A percentile compares a stretch with the other conserved stretches of the same genome.
Evolutionary conservation across 2,888 invertebrate genomes (phyloP).

Genomic region (Hydraecia micacea): DNA sequence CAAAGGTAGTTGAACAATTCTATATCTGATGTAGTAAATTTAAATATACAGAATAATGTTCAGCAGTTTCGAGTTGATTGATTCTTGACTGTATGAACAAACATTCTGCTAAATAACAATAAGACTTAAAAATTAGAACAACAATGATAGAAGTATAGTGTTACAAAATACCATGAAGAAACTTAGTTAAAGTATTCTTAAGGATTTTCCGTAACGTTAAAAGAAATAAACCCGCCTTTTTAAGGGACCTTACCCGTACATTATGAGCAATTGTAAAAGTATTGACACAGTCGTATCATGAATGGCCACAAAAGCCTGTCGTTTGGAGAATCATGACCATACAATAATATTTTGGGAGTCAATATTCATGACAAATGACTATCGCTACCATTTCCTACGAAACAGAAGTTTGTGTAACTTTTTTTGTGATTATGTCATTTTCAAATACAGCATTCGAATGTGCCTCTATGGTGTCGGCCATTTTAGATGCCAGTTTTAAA

Average conservation of each 20-base stretch:
- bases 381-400: conserved; percentile 71
- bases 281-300: conserved; percentile 62
- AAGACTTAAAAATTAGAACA: background rate
- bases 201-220: background rate
- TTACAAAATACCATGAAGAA: no score
- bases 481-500: conserved; percentile 1
- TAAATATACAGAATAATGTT: background rate
- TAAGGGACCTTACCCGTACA: conserved; percentile 36
- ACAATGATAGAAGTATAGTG: background rate
- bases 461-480: conserved; percentile 10
- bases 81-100: background rate
- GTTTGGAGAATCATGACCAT: conserved; percentile 75
- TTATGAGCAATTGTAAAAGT: conserved; percentile 62
- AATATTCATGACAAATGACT: conserved; percentile 78
- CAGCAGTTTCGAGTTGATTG: background rate
- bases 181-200: background rate
- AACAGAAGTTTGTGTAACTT: conserved; percentile 40
- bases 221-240: conserved; percentile 35
- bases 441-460: conserved; percentile 44
- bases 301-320: conserved; percentile 64
- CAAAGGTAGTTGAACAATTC: background rate
- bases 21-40: background rate
- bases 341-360: conserved; percentile 72
- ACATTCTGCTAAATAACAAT: background rate
- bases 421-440: conserved; percentile 38